Percentiles rank a stretch among this genome's conserved stretches.
phyloP scores from a whole-genome alignment of 2,113 vertebrate genomes.

The Panurus biarmicus region DNA sequence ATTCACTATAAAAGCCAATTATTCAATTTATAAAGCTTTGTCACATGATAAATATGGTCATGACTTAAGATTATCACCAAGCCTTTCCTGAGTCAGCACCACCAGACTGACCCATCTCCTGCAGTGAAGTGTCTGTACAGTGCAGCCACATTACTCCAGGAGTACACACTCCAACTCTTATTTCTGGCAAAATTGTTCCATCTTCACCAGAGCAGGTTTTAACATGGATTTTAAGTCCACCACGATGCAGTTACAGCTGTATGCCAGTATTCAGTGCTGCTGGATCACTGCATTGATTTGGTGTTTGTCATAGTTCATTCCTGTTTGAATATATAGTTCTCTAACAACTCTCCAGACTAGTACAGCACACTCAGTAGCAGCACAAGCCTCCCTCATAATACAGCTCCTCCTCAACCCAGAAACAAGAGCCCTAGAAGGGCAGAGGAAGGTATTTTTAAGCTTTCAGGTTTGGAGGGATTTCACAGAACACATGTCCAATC shows the following conservation, averaged over 20 bases:
- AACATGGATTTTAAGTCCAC: not conserved
- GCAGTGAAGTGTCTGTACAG: not conserved
- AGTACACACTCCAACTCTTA: not conserved
- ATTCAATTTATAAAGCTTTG: not conserved
- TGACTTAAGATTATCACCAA: not conserved
- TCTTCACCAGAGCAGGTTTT: not conserved
- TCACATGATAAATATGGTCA: not conserved
- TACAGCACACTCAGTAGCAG: not conserved
- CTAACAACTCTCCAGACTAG: not conserved
- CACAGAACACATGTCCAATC: not conserved
- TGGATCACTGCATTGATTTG: not conserved
- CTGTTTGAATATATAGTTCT: not conserved
- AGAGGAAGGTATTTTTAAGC: not conserved
- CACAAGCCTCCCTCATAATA: not conserved
- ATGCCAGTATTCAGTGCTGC: not conserved
- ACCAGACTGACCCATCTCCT: not conserved
- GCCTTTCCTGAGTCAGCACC: not conserved
- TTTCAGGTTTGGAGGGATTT: not conserved
- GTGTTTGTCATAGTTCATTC: not conserved
- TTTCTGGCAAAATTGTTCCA: not conserved
- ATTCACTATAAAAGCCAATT: not conserved
- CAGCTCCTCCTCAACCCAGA: not conserved
- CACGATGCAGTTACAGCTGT: not conserved
- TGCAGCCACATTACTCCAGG: not conserved
- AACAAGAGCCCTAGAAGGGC: not conserved